phyloP scores from a whole-genome alignment of 2,797 vertebrate species.

The Melanotaenia nigrans region DNA sequence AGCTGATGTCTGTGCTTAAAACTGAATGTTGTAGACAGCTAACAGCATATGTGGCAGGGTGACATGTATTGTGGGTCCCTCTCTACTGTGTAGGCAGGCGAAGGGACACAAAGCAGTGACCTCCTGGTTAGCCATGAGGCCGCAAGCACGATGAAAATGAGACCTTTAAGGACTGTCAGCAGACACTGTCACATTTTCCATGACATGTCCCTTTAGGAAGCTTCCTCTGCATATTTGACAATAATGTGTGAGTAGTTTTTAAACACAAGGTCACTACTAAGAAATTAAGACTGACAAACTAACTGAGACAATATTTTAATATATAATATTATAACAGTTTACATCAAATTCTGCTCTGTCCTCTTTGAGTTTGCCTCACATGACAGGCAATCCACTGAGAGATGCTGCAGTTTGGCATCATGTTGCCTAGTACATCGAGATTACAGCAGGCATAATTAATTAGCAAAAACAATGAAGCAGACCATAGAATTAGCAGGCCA shows the following conservation, averaged over 20 bases:
- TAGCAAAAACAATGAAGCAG: slow-evolving; percentile 35
- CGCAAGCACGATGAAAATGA: slow-evolving; percentile 74
- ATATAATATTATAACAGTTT: not conserved
- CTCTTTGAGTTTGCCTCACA: slow-evolving; percentile 5
- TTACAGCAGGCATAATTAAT: slow-evolving; percentile 45
- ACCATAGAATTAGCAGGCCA: slow-evolving; percentile 22
- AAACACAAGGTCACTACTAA: slow-evolving; percentile 16
- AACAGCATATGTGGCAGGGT: slow-evolving; percentile 41
- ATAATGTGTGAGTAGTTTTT: slow-evolving; percentile 47
- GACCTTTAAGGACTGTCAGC: slow-evolving; percentile 64
- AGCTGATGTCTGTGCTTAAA: slow-evolving; percentile 19
- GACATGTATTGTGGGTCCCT: slow-evolving; percentile 45
- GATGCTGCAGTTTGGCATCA: slow-evolving; percentile 15
- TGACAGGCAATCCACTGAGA: not conserved
- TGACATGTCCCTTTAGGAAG: slow-evolving; percentile 58
- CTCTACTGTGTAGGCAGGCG: slow-evolving; percentile 52
- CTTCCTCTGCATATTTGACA: slow-evolving; percentile 42
- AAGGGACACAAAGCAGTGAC: slow-evolving; percentile 61
- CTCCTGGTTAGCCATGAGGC: slow-evolving; percentile 54
- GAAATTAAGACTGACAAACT: slow-evolving; percentile 1
- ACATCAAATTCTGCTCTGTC: not conserved
- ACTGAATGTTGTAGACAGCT: slow-evolving; percentile 21
- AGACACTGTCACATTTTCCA: slow-evolving; percentile 75
- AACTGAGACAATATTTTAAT: not conserved
- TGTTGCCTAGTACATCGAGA: slow-evolving; percentile 22